Conservation (phyloP, 30 jellyfish, hydroid and myxozoan species). For the Hydractinia symbiolongicarpus region DNA sequence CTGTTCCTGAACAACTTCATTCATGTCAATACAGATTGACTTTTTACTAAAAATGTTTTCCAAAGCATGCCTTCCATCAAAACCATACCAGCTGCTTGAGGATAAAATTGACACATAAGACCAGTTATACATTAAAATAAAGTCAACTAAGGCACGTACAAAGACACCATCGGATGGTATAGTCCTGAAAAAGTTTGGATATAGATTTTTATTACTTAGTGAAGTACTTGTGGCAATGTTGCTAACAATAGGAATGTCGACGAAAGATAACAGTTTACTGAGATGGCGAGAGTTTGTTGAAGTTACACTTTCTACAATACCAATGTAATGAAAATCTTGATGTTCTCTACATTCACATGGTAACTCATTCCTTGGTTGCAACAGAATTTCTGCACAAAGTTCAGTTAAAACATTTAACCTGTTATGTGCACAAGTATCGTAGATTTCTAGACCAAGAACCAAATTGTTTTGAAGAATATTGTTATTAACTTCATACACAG, state of each 20-base stretch:
- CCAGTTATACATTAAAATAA: not conserved
- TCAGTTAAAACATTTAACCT: not conserved
- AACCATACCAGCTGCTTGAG: conserved; percentile 7
- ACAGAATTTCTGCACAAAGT: not conserved
- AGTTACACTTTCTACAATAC: not conserved
- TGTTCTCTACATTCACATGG: not conserved
- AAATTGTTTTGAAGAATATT: not conserved
- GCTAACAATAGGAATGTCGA: not conserved
- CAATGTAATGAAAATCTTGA: not conserved
- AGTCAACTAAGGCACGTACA: not conserved
- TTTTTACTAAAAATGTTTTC: not conserved
- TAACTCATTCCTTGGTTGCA: not conserved
- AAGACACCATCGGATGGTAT: conserved; percentile 12
- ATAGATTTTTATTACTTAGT: not conserved
- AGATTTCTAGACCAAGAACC: not conserved
- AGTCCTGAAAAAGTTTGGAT: conserved; percentile 16
- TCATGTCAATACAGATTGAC: conserved; percentile 1
- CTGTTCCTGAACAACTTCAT: not conserved
- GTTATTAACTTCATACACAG: conserved; percentile 7
- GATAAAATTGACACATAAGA: conserved; percentile 11
- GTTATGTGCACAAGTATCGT: conserved; percentile 8
- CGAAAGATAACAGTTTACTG: not conserved
- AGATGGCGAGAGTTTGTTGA: not conserved
- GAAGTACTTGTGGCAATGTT: not conserved
- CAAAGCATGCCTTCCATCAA: conserved; percentile 9